phyloP scores from a whole-genome alignment of 2,113 vertebrate species.

The Genyomyrus donnyi region DNA sequence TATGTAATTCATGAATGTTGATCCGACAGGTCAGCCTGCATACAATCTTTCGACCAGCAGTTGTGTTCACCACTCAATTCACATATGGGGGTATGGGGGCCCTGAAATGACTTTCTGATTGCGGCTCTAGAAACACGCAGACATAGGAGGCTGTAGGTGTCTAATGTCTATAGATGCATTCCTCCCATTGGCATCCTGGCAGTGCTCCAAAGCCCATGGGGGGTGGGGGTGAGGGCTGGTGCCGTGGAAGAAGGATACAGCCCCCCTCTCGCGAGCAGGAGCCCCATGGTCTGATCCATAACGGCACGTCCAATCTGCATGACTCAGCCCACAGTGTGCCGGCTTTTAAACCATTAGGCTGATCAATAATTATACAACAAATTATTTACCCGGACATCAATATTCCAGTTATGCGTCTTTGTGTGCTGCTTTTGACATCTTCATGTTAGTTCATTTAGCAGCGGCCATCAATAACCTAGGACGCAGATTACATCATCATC shows the following conservation, averaged over 20 bases:
- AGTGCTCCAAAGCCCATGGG: neutral
- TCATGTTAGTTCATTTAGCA: neutral
- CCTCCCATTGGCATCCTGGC: neutral
- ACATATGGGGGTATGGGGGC: neutral
- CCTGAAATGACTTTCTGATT: neutral
- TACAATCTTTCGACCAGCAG: neutral
- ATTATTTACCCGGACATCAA: slow-evolving; percentile 5
- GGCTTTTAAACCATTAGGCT: slow-evolving; percentile 14
- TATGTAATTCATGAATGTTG: neutral
- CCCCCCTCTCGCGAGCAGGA: neutral
- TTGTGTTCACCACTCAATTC: neutral
- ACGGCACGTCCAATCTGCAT: neutral
- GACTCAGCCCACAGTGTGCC: neutral
- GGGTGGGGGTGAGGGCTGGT: neutral
- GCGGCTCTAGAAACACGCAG: neutral
- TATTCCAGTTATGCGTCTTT: neutral
- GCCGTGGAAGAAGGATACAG: neutral
- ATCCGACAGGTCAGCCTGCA: neutral
- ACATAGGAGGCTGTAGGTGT: neutral
- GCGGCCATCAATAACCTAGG: neutral
- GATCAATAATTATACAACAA: slow-evolving; percentile 13
- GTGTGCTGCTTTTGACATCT: slow-evolving; percentile 1
- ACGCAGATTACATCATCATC: neutral
- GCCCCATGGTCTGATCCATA: neutral
- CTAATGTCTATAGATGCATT: neutral